Base-by-base conservation (phyloP, 2,888 invertebrate genomes). In the Nysson spinosus region DNA sequence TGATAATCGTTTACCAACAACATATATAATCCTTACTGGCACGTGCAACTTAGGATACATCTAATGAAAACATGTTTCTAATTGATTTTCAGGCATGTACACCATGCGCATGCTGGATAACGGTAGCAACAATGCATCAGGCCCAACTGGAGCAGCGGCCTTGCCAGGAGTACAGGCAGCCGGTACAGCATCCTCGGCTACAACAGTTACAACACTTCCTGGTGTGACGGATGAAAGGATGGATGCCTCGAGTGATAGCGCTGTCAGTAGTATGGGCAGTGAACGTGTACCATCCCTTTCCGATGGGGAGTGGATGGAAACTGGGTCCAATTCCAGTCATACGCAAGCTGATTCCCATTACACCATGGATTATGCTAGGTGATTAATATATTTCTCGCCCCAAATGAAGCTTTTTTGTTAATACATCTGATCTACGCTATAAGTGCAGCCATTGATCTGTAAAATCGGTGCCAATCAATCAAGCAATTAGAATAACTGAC, bases 221-320 rank as follows among this genome's bases (percentile, higher is more conserved):
- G 81, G 77, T 43, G 81, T 82, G 14, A 84, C 88, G 34, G 91
- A 91, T 75, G 88, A 94, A 87, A 91, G 93, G 4, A 91, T 93
- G 88, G 94, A 96, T 85, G 94, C 95, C 0, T 95, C 95, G 11
- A 95, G 95, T 54, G 96, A 96, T 87, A 96, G 96, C 82, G 96
- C 96, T 0, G 96, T 96, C 26, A 96, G 96, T 63, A 96, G 96
- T 1, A 95, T 96, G 95, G 96, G 96, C 2, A 96, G 96, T 1
- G 96, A 96, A 82, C 90, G 96, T 9, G 95, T 96, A 6, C 95
- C 95, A 2, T 95, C 95, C 0, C 89, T 96, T 1, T 96, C 96
- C 0, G 96, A 96, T 83, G 94, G 95, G 1, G 96, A 96, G 82
- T 96, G 96, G 96, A 95, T 95, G 85, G 96, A 96, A 83, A 91